These are phyloP conservation scores for Porites australiensis DNA, from an alignment of 64 coral and sea anemone species.

Conservation along the genomic window DNA sequence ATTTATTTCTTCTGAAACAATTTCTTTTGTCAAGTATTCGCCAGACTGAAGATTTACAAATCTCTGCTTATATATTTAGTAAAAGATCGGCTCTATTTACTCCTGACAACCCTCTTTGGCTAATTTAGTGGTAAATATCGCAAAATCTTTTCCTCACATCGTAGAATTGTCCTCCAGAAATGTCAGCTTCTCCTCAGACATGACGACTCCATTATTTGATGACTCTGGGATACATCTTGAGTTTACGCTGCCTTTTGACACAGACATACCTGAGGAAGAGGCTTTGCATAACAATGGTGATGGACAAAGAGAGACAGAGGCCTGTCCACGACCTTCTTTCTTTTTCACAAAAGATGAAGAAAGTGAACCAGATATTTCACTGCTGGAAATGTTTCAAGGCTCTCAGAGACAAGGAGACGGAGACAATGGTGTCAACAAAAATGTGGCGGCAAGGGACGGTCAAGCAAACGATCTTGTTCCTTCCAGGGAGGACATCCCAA, in stretches of 20 bases:
- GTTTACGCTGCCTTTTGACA: neutral
- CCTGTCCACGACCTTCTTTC: neutral
- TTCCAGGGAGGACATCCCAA: neutral
- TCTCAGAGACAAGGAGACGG: neutral
- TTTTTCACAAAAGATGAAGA: neutral
- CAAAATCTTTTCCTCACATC: neutral
- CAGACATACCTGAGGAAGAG: neutral
- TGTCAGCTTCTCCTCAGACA: constrained; percentile 20
- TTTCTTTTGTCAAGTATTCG: too few species aligned
- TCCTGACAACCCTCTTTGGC: too few species aligned
- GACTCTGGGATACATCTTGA: constrained; percentile 72
- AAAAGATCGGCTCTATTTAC: too few species aligned
- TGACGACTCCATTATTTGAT: constrained; percentile 18
- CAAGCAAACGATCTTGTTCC: neutral
- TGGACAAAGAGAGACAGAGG: too few species aligned
- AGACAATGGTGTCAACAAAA: neutral
- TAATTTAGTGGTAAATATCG: neutral
- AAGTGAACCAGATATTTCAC: neutral
- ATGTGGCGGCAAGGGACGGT: neutral
- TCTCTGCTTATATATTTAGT: too few species aligned
- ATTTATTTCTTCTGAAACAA: too few species aligned
- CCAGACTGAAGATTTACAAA: too few species aligned
- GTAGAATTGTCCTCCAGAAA: neutral
- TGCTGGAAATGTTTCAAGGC: neutral
- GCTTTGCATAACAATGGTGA: neutral